Evolutionary conservation across 2,797 vertebrate species (phyloP), one percentile per base, ranked within the genome.

Genomic region (Morus bassanus): DNA sequence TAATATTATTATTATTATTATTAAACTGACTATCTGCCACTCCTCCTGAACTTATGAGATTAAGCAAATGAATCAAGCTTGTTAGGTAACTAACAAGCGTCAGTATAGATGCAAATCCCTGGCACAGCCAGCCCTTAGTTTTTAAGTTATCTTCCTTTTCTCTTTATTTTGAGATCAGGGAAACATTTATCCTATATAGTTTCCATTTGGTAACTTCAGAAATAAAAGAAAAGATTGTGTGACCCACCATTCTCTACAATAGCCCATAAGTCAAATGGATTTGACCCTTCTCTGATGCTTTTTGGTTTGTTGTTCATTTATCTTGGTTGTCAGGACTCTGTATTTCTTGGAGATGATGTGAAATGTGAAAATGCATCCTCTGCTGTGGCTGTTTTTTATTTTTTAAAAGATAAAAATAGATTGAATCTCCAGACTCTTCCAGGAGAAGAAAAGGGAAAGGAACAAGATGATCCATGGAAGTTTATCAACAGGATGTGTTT

Each of bases 311-410:
- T 96, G 87, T 83, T 96, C 96, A 97, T 97, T 96, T 93, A 93
- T 97, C 96, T 97, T 96, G 46, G 56, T 91, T 97, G 96, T 97
- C 96, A 96, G 83, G 61, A 54, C 73, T 95, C 87, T 63, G 74
- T 88, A 88, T 95, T 94, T 96, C 81, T 95, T 85, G 50, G 94
- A 69, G 85, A 94, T 93, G 93, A 96, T 96, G 80, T 96, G 94
- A 97, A 96, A 96, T 90, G 96, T 95, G 95, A 96, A 95, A 97
- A 96, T 73, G 73, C 41, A 91, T 95, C 83, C 72, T 86, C 78
- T 96, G 41, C 70, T 85, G 45, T 89, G 79, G 35, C 54, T 95
- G 60, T n/a, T 90, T 96, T 94, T 94, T 95, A 43, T 81, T 96
- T 96, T 96, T 91, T 84, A 85, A 91, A 77, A 57, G 61, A 84